Evolutionary conservation across 1,140 invertebrate species (phyloP), one percentile per base, ranked within the genome.

Genomic region (Periplaneta americana): DNA sequence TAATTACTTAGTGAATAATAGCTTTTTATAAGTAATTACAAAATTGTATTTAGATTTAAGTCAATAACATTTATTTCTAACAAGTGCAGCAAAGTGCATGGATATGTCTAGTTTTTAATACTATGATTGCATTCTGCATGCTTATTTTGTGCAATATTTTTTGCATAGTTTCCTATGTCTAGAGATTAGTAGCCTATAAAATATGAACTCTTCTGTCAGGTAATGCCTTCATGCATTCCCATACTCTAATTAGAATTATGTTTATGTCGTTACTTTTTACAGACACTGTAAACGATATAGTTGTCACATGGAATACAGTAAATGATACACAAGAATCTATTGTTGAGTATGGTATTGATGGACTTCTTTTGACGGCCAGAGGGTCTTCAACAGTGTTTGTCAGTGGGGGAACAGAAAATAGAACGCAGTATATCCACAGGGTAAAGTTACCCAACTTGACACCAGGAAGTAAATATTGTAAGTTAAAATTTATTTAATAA

Each of bases 271-370:
- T 34, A 31, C 8, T 57, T 13, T 75, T 84, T 86, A 77, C 82
- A 94, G 94, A 92, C 83, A 89, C 89, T 83, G 89, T 92, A 28
- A 90, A 89, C 83, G 91, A 96, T 83, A 95, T 97, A 87, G 91
- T 96, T 57, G 93, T 98, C n/a, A 98, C 97, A 80, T 99, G 97
- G 97, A 94, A 93, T 2, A 98, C 97, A 36, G 91, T 92, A 83
- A 91, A 93, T 84, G 88, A 93, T 83, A 94, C 96, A 9, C 84
- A 90, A 35, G 88, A 91, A 84, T 93, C 95, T 0, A 84, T 92
- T 37, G 96, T 97, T 31, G 92, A 95, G 86, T 98, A 95, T 89
- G 96, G 96, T 1, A 90, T 91, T 66, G 88, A 86, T 22, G 90
- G 87, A 31, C 88, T 94, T 80, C 87, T 89, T 74, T 84, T 91